Evolutionary conservation across 2,797 vertebrate species (phyloP), one percentile per base, ranked within the genome.

Genomic region (Odontamblyopus rebecca): DNA sequence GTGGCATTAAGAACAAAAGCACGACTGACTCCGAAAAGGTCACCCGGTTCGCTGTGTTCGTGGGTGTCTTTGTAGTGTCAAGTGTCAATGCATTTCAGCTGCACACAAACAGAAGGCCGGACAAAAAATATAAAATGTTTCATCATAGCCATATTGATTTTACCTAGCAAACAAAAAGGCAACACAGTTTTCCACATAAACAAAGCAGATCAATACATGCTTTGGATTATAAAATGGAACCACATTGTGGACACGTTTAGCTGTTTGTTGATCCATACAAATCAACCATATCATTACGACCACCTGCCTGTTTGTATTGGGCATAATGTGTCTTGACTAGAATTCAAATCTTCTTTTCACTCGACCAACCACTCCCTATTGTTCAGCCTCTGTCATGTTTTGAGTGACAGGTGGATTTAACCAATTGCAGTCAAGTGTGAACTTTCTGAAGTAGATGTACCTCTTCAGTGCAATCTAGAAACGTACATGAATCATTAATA

Each of bases 31-130:
- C 59, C 80, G 82, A 84, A 89, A 88, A 87, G 85, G 78, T 82
- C 12, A 79, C 81, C 81, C 86, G 77, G 77, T 85, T 85, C 65
- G 12, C 64, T 61, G 32, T 73, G 59, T 75, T 64, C 76, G 3
- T 4, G 19, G 53, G 35, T 59, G 68, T 66, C 53, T 61, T 84
- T 64, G 82, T 82, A 83, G 88, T 85, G 86, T 87, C 84, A 83
- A 90, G 83, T 89, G 84, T 88, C 85, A 87, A 82, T 84, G 77
- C 75, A 79, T 83, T 73, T 87, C 88, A 89, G 92, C 90, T 89
- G 89, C 86, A 82, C 76, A 87, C 85, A 86, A 75, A 77, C 59
- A 29, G 44, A 66, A 51, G 64, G 64, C 9, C 26, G 65, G 30
- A 62, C 61, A 62, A 62, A 62, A 62, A 60, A 62, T 44, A 48